These are phyloP conservation scores for Cariama cristata DNA, from an alignment of 2,113 vertebrate species.

Conservation along the genomic window DNA sequence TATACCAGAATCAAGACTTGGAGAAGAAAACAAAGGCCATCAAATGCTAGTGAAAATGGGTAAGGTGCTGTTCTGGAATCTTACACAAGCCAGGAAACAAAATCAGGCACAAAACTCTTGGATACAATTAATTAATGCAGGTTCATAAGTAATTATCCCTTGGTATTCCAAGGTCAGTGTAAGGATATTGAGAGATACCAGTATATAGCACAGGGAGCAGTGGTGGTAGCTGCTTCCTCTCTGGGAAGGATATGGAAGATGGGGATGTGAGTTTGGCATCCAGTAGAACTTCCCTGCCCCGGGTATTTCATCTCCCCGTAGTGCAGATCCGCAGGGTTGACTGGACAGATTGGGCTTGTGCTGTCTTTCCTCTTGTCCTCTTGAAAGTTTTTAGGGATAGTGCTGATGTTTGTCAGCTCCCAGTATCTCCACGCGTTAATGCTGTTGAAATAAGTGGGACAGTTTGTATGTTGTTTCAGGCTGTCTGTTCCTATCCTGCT, in stretches of 20 bases:
- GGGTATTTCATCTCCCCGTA: not conserved
- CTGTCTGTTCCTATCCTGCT: not conserved
- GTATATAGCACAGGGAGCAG: not conserved
- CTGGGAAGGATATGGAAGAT: not conserved
- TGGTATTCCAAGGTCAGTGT: not conserved
- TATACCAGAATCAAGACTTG: constrained; percentile 83
- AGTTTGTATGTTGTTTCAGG: accelerated
- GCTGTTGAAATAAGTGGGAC: not conserved
- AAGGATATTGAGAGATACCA: not conserved
- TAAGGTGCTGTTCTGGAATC: constrained; percentile 53
- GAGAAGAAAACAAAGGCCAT: constrained; percentile 97
- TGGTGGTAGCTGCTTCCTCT: not conserved
- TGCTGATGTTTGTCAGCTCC: not conserved
- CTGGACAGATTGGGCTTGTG: accelerated
- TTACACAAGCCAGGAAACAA: not conserved
- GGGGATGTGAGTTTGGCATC: not conserved
- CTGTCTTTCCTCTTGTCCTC: not conserved
- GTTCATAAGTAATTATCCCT: not conserved
- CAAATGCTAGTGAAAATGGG: constrained; percentile 90
- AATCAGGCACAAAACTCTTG: not conserved
- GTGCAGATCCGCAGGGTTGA: not conserved
- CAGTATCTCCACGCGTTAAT: not conserved
- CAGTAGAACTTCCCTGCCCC: accelerated
- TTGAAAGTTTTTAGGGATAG: not conserved
- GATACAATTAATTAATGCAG: not conserved